Percentiles rank a stretch among this genome's conserved stretches.
phyloP scores from a whole-genome alignment of 2,888 invertebrate species.

The Melanargia galathea region DNA sequence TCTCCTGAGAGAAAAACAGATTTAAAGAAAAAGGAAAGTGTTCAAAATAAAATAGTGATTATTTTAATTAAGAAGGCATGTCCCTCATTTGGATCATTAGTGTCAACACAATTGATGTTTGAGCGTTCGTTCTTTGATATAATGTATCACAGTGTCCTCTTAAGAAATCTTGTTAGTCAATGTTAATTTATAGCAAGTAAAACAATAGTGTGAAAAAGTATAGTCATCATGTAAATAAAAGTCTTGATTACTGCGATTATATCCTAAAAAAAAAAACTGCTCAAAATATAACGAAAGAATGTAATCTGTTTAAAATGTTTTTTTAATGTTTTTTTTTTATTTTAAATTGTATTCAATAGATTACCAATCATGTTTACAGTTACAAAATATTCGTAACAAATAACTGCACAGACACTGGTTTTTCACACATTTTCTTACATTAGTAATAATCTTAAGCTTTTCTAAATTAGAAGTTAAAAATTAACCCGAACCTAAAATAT shows the following conservation, averaged over 20 bases:
- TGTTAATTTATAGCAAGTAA: not conserved
- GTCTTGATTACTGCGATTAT: not conserved
- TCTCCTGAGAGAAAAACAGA: too few species aligned
- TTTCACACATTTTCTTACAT: too few species aligned
- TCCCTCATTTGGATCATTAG: conserved; percentile 37
- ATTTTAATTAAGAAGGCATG: conserved; percentile 33
- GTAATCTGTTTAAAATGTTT: not conserved
- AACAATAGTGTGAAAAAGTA: not conserved
- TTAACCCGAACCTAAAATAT: too few species aligned
- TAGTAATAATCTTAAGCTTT: too few species aligned
- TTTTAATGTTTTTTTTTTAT: too few species aligned
- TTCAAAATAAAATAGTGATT: conserved; percentile 16
- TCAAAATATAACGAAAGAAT: not conserved
- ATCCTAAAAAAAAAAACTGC: not conserved
- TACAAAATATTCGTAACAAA: too few species aligned
- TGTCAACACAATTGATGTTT: conserved; percentile 35
- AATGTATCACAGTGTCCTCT: conserved; percentile 8
- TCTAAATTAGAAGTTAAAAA: too few species aligned
- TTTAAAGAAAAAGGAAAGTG: too few species aligned
- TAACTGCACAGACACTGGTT: too few species aligned
- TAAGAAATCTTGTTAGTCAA: not conserved
- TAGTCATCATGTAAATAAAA: not conserved
- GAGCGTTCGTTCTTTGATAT: conserved; percentile 8
- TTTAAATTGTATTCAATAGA: conserved; percentile 1
- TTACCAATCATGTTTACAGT: not conserved